Base-by-base conservation (phyloP, 2,797 vertebrate genomes). In the Parauchenoglanis ngamensis region DNA sequence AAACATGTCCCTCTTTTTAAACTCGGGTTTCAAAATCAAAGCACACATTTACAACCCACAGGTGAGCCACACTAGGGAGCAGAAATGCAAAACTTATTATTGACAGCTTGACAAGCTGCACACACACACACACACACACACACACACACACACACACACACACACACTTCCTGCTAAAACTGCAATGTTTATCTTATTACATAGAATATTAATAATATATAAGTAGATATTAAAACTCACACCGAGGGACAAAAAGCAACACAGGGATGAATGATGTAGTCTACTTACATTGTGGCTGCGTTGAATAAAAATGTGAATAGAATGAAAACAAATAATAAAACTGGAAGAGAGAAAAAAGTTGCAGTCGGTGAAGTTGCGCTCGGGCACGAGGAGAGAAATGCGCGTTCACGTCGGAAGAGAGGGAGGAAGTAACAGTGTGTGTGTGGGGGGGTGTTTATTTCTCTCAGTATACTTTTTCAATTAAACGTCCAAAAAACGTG, bases 141-240 rank as follows among this genome's bases (percentile, higher is more conserved):
- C 59, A 76, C 59, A 70, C 44, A 83, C 57, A 77, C 44, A 63
- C 44, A 73, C 67, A 70, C 17, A 79, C 59, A 76, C 59, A 70
- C 10, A 68, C 12, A 56, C 31, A 87, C 59, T 84, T 84, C 82
- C 81, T 87, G 80, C 10, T 78, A 23, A 35, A 75, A 17, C 35
- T 54, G 28, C 65, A 77, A 25, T 72, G 11, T 31, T 46, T 31
- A 25, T 5, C 0, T 23, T 86, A 68, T 19, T 56, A 68, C 0
- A 57, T 15, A 70, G 13, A 46, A 28, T 85, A 75, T 19, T 65
- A 1, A 19, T 28, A 11, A 52, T 67, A 2, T 67, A 19, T 3
- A 40, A 40, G 35, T 40, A 59, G 28, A 61, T n/a, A 25, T 63
- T 4, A 61, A 0, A 4, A 63, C 17, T 46, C 15, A 49, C 7